A percentile compares a stretch with the other conserved stretches of the same genome.
Conservation (phyloP, 2,113 vertebrate genomes). For the Rostratula benghalensis region DNA sequence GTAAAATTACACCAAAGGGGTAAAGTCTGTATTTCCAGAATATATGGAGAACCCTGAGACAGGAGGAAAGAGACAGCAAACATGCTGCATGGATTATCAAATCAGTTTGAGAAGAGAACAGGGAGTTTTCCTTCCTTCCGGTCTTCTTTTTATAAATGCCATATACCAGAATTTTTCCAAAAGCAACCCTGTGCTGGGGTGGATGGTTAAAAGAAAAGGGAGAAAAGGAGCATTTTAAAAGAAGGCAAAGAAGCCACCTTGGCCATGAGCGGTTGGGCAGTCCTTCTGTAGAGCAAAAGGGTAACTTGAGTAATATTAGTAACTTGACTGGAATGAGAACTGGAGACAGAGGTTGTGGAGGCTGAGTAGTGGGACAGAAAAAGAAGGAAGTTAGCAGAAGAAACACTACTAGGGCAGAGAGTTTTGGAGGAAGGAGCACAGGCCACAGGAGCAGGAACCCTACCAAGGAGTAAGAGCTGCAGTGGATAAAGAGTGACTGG, state of each 20-base stretch:
- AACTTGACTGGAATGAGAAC: not conserved
- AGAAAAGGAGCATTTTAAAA: not conserved
- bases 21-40: not conserved
- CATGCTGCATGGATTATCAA: not conserved
- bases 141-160: not conserved
- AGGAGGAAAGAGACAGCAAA: not conserved
- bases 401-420: not conserved
- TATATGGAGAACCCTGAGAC: not conserved
- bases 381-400: not conserved
- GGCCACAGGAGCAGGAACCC: not conserved
- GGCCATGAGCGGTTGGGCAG: not conserved
- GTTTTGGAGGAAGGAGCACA: not conserved
- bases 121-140: not conserved
- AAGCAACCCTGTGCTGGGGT: not conserved
- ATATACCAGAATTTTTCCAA: not conserved
- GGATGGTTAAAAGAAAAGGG: not conserved
- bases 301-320: not conserved
- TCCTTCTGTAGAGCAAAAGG: not conserved
- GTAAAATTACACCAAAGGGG: not conserved
- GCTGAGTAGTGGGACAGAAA: not conserved
- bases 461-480: not conserved
- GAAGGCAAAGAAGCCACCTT: not conserved
- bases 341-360: not conserved
- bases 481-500: not conserved
- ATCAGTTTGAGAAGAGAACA: not conserved